Evolutionary conservation across 1,140 invertebrate species (phyloP).

Genomic region (Drosophila oshimai): DNA sequence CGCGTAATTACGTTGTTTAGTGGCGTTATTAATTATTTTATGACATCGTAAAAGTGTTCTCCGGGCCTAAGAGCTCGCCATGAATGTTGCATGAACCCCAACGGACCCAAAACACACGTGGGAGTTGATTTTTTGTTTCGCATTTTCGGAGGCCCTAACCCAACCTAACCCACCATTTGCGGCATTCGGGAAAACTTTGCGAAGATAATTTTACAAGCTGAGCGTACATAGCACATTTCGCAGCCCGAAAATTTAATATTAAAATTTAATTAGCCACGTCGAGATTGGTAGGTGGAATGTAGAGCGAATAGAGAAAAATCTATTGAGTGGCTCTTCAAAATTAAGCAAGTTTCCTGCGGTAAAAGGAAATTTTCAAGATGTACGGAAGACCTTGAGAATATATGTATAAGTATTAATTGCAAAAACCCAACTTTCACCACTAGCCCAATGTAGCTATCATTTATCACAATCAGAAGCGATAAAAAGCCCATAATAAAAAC

Average conservation of each 20-base stretch:
- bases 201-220: slow-evolving; percentile 24
- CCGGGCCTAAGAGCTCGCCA: slow-evolving; percentile 67
- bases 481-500: slow-evolving; percentile 68
- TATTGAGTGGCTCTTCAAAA: not conserved
- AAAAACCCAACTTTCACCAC: not conserved
- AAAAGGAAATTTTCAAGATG: not conserved
- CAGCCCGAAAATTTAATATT: slow-evolving; percentile 66
- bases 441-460: slow-evolving; percentile 23
- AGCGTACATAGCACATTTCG: slow-evolving; percentile 30
- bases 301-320: not conserved
- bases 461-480: slow-evolving; percentile 66
- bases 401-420: slow-evolving; percentile 14
- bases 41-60: slow-evolving; percentile 78
- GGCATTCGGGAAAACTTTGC: slow-evolving; percentile 19
- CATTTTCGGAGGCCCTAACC: slow-evolving; percentile 6
- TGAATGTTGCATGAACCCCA: slow-evolving; percentile 59
- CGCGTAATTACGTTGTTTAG: slow-evolving; percentile 80
- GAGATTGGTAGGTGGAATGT: slow-evolving; percentile 38
- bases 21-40: slow-evolving; percentile 82
- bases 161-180: slow-evolving; percentile 8
- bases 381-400: not conserved
- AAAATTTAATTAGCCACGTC: slow-evolving; percentile 68
- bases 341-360: not conserved
- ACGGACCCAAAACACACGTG: slow-evolving; percentile 12
- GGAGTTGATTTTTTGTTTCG: slow-evolving; percentile 23